phyloP scores from a whole-genome alignment of 2,113 vertebrate species.

The Thalassarche chlororhynchos region DNA sequence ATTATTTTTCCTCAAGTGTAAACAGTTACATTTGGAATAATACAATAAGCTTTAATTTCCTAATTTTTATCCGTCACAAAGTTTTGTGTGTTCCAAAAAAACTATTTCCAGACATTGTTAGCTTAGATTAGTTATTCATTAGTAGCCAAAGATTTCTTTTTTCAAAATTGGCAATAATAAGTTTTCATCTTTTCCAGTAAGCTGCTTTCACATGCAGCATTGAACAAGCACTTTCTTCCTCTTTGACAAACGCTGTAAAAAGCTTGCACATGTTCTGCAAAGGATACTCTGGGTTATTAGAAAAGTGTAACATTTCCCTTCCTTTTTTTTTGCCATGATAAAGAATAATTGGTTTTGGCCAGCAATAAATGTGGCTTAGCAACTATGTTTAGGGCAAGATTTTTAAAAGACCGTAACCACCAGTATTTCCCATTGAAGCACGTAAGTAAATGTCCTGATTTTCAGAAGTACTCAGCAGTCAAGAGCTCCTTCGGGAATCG shows the following conservation, averaged over 20 bases:
- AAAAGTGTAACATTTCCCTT: constrained; percentile 41
- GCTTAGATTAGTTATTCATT: constrained; percentile 77
- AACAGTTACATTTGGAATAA: constrained; percentile 82
- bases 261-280: constrained; percentile 65
- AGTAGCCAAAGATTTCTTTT: constrained; percentile 74
- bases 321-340: not conserved
- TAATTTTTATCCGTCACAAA: constrained; percentile 76
- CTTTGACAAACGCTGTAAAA: constrained; percentile 64
- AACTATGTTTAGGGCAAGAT: not conserved
- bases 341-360: not conserved
- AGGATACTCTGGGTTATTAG: constrained; percentile 42
- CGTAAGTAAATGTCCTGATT: not conserved
- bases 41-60: constrained; percentile 81
- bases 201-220: constrained; percentile 63
- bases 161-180: constrained; percentile 77
- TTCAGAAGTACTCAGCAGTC: not conserved
- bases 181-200: constrained; percentile 81
- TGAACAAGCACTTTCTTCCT: constrained; percentile 60
- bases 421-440: not conserved
- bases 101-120: constrained; percentile 80
- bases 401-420: not conserved
- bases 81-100: constrained; percentile 67
- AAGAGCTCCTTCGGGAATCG: not conserved
- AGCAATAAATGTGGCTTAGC: not conserved
- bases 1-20: constrained; percentile 82